Percentiles rank a stretch among this genome's conserved stretches.
These are phyloP conservation scores for Rhegmatorhina hoffmannsi DNA, from an alignment of 2,113 vertebrate genomes.

Conservation along the genomic window DNA sequence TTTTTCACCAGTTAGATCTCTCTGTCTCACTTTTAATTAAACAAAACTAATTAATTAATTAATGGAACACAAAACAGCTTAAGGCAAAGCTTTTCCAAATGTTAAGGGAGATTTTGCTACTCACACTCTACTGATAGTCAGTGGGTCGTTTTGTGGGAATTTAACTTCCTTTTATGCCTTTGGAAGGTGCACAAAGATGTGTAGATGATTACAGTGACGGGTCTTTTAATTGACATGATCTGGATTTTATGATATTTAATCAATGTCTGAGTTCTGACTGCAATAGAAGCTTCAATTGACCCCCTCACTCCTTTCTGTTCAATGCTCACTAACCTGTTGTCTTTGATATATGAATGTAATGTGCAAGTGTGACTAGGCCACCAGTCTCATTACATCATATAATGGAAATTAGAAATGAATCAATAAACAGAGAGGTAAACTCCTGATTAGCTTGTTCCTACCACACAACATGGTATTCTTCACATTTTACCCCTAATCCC, in stretches of 20 bases:
- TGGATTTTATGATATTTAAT: constrained; percentile 28
- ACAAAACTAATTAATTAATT: not conserved
- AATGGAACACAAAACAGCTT: not conserved
- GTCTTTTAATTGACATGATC: constrained; percentile 6
- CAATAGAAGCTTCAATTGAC: not conserved
- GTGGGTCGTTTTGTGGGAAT: not conserved
- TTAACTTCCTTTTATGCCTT: not conserved
- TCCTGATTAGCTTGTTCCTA: not conserved
- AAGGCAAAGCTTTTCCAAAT: not conserved
- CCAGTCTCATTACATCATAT: not conserved
- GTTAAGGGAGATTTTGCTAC: not conserved
- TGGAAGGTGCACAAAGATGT: not conserved
- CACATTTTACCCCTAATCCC: constrained; percentile 47
- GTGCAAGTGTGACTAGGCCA: not conserved
- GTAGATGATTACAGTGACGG: not conserved
- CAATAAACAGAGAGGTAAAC: not conserved
- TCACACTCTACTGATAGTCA: not conserved
- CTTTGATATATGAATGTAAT: fast-evolving
- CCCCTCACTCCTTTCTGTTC: not conserved
- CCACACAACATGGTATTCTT: constrained; percentile 22
- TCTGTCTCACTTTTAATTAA: not conserved
- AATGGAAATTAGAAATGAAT: constrained; percentile 11
- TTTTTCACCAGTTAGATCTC: not conserved
- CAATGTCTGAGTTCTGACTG: not conserved
- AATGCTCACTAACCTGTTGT: not conserved